A percentile compares a stretch with the other conserved stretches of the same genome.
Conservation (phyloP, 2,797 vertebrate species). For the Nannoperca obscura region DNA sequence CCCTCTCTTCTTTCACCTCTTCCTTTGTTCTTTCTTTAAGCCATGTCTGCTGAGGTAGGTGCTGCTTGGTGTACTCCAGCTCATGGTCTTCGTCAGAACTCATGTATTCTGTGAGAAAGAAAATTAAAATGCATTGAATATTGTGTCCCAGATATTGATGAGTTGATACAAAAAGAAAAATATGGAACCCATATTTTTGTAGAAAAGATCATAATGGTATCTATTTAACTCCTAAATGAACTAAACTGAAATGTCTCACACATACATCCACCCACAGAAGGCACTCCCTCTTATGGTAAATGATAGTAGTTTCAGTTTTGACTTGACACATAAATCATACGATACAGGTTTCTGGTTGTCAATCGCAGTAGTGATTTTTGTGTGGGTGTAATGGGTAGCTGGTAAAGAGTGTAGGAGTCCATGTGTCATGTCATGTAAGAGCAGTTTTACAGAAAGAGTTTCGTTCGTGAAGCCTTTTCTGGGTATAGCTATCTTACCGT, state of each 20-base stretch:
- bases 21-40: slow-evolving; percentile 54
- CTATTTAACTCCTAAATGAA: neutral
- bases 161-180: neutral
- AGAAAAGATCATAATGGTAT: neutral
- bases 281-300: slow-evolving; percentile 82
- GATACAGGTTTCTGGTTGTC: slow-evolving; percentile 74
- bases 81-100: slow-evolving; percentile 59
- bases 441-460: slow-evolving; percentile 31
- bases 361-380: slow-evolving; percentile 63
- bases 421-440: slow-evolving; percentile 46
- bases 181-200: neutral
- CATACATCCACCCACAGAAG: slow-evolving; percentile 59
- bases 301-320: slow-evolving; percentile 80
- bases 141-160: neutral
- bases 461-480: slow-evolving; percentile 58
- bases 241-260: neutral
- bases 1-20: slow-evolving; percentile 62
- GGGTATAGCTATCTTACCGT: slow-evolving; percentile 35
- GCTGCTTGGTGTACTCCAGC: slow-evolving; percentile 61
- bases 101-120: slow-evolving; percentile 69
- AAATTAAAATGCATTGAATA: neutral
- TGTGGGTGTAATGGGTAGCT: slow-evolving; percentile 44
- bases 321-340: slow-evolving; percentile 56
- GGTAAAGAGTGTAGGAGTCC: slow-evolving; percentile 54
- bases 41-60: slow-evolving; percentile 71